These are phyloP conservation scores for Cistogaster globosa DNA, from an alignment of 2,888 invertebrate genomes.

Conservation along the genomic window DNA sequence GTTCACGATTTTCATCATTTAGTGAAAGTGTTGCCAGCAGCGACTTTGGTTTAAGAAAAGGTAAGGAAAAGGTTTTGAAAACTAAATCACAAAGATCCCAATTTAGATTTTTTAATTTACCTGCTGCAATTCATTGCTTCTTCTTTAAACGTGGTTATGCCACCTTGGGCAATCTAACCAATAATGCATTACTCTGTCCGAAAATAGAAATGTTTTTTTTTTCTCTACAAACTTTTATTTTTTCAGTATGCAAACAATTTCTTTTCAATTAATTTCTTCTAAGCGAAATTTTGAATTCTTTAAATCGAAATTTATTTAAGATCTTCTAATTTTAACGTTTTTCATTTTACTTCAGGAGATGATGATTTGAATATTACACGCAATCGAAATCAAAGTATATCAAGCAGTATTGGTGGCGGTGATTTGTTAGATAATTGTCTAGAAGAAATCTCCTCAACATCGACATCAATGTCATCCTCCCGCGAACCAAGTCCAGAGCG, in stretches of 20 bases:
- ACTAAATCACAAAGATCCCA: too few relatives aligned
- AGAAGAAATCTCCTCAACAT: conserved; percentile 76
- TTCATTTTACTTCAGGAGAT: conserved; percentile 54
- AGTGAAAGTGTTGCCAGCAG: conserved; percentile 68
- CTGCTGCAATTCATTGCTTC: too few relatives aligned
- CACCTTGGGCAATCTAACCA: too few relatives aligned
- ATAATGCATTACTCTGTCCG: too few relatives aligned
- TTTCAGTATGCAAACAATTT: too few relatives aligned
- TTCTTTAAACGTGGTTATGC: too few relatives aligned
- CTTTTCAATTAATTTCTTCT: too few relatives aligned
- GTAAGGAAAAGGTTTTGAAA: conserved; percentile 42
- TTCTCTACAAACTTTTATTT: too few relatives aligned
- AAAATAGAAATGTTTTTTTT: too few relatives aligned
- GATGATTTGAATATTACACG: conserved; percentile 66
- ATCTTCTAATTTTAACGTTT: background rate
- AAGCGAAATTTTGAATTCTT: background rate
- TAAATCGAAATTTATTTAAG: background rate
- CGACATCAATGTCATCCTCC: conserved; percentile 76
- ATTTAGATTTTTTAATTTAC: too few relatives aligned
- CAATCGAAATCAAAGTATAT: conserved; percentile 72
- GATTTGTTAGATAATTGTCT: conserved; percentile 76
- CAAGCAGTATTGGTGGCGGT: conserved; percentile 69
- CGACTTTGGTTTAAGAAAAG: conserved; percentile 73
- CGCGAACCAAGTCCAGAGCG: conserved; percentile 76
- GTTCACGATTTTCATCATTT: conserved; percentile 66